A percentile compares a stretch with the other conserved stretches of the same genome.
These are phyloP conservation scores for Microtus richardsoni DNA, from an alignment of 2,113 vertebrate species.

Conservation along the genomic window DNA sequence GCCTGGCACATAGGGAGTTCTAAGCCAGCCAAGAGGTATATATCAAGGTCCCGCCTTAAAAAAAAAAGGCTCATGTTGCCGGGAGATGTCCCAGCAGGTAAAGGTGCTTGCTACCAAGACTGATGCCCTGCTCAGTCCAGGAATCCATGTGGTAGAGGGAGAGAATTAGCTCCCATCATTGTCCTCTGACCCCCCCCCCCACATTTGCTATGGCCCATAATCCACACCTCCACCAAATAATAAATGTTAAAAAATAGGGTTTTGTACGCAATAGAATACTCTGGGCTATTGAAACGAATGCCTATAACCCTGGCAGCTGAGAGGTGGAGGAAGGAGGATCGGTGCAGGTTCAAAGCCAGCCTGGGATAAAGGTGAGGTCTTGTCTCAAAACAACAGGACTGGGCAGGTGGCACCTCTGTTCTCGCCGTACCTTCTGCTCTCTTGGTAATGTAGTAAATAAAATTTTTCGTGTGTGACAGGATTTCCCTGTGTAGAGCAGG, in stretches of 20 bases:
- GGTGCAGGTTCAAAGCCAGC: background rate
- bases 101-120: too few relatives aligned
- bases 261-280: background rate
- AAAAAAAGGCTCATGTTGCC: too few relatives aligned
- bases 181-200: background rate
- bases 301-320: background rate
- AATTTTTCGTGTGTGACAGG: background rate
- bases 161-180: too few relatives aligned
- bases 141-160: background rate
- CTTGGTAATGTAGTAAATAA: background rate
- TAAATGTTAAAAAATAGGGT: background rate
- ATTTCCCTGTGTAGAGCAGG: background rate
- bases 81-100: too few relatives aligned
- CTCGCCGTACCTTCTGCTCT: background rate
- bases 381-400: background rate
- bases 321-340: background rate
- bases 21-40: background rate
- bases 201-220: background rate
- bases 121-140: too few relatives aligned
- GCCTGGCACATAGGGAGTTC: background rate
- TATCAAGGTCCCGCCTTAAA: too few relatives aligned
- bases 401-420: background rate
- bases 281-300: background rate
- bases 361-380: background rate
- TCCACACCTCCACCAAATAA: background rate